A percentile compares a stretch with the other conserved stretches of the same genome.
These are phyloP conservation scores for Sebastes fasciatus DNA, from an alignment of 2,113 vertebrate genomes.

Conservation along the genomic window DNA sequence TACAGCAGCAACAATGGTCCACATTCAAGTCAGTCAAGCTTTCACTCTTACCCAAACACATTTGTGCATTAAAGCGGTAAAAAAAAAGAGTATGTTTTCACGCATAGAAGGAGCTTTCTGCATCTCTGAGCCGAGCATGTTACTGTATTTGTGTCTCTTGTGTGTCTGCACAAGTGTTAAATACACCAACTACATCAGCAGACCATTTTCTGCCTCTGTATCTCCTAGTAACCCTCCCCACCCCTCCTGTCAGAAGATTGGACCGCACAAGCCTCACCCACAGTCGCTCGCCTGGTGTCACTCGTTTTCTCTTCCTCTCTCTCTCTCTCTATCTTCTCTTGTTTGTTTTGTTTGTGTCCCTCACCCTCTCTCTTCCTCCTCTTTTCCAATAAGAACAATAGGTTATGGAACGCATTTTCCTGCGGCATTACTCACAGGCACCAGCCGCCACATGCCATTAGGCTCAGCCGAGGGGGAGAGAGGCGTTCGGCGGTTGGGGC, in stretches of 20 bases:
- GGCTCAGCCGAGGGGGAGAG: constrained; percentile 62
- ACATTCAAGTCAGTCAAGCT: not conserved
- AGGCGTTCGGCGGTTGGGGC: not conserved
- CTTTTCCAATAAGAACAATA: constrained; percentile 83
- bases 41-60: not conserved
- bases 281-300: constrained; percentile 41
- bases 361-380: constrained; percentile 59
- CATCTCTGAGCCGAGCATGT: not conserved
- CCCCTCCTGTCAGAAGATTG: constrained; percentile 57
- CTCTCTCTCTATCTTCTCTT: constrained; percentile 21
- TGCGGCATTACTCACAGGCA: constrained; percentile 82
- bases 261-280: constrained; percentile 64
- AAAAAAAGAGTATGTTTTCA: not conserved
- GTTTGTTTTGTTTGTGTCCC: constrained; percentile 74
- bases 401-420: constrained; percentile 81
- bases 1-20: not conserved
- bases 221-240: constrained; percentile 47
- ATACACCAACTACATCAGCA: constrained; percentile 56
- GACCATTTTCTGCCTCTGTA: constrained; percentile 47
- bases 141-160: constrained; percentile 3
- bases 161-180: constrained; percentile 54
- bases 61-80: constrained; percentile 7
- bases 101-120: not conserved
- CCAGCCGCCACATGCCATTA: constrained; percentile 81
- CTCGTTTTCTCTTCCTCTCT: constrained; percentile 9